phyloP scores from a whole-genome alignment of 2,888 invertebrate genomes.

The Ischnura elegans region DNA sequence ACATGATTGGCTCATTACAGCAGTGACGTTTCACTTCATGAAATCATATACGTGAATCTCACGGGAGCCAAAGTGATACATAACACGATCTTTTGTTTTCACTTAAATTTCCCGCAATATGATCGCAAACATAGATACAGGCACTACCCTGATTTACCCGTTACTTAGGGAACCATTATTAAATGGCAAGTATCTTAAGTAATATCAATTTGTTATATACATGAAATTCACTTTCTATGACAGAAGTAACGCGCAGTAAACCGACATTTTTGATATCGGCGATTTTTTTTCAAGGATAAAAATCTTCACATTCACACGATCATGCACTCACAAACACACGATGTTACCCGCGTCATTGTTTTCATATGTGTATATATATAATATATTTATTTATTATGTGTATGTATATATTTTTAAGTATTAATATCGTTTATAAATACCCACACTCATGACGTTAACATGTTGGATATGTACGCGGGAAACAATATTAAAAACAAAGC shows the following conservation, averaged over 20 bases:
- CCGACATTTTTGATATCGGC: slow-evolving; percentile 59
- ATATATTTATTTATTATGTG: slow-evolving; percentile 41
- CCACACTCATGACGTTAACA: slow-evolving; percentile 58
- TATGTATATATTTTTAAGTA: slow-evolving; percentile 48
- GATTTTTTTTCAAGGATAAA: slow-evolving; percentile 56
- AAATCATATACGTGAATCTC: slow-evolving; percentile 43
- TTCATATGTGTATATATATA: slow-evolving; percentile 26
- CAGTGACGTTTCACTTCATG: background rate
- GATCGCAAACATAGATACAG: slow-evolving; percentile 49
- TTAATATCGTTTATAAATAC: slow-evolving; percentile 60
- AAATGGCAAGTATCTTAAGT: slow-evolving; percentile 61
- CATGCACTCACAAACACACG: slow-evolving; percentile 49
- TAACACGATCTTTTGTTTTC: background rate
- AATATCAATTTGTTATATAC: slow-evolving; percentile 67
- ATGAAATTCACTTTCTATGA: slow-evolving; percentile 64
- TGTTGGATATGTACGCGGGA: slow-evolving; percentile 63
- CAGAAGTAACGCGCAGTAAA: slow-evolving; percentile 61
- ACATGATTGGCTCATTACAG: slow-evolving; percentile 61
- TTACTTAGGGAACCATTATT: slow-evolving; percentile 64
- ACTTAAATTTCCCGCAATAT: slow-evolving; percentile 45
- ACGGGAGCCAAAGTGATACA: slow-evolving; percentile 48
- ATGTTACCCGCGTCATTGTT: slow-evolving; percentile 64
- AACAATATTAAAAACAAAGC: slow-evolving; percentile 50
- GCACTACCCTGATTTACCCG: slow-evolving; percentile 67
- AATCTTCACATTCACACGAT: slow-evolving; percentile 50